Percentiles rank a stretch among this genome's conserved stretches.
These are phyloP conservation scores for Lypha dubia DNA, from an alignment of 2,888 invertebrate genomes.

Conservation along the genomic window DNA sequence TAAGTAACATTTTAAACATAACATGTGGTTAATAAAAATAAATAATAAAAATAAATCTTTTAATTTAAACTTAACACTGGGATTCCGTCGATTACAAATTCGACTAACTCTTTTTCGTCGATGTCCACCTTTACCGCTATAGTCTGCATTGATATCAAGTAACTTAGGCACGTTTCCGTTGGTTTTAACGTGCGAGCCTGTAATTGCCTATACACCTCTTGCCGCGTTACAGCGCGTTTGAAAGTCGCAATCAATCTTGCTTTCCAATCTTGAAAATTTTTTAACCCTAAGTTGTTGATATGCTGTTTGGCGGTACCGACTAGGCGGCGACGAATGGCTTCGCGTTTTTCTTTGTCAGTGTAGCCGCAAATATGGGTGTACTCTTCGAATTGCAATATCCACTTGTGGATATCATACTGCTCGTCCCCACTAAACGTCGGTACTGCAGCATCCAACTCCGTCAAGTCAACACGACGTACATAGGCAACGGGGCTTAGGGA, in stretches of 20 bases:
- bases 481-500: not conserved
- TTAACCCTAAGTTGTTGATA: conserved; percentile 19
- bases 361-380: conserved; percentile 35
- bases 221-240: conserved; percentile 45
- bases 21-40: too few relatives aligned
- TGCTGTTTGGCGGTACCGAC: conserved; percentile 2
- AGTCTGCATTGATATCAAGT: conserved; percentile 49
- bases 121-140: conserved; percentile 48
- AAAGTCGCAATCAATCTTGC: conserved; percentile 32
- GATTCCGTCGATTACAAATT: conserved; percentile 58
- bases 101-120: conserved; percentile 37
- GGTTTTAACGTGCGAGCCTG: conserved; percentile 29
- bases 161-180: conserved; percentile 43
- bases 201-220: conserved; percentile 48
- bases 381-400: conserved; percentile 52
- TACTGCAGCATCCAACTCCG: conserved; percentile 33
- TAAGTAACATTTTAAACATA: too few relatives aligned
- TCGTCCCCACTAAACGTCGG: conserved; percentile 55
- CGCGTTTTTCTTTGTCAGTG: conserved; percentile 34
- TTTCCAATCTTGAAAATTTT: conserved; percentile 45
- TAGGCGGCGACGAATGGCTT: conserved; percentile 12
- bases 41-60: too few relatives aligned
- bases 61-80: too few relatives aligned
- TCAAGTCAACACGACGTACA: conserved; percentile 10
- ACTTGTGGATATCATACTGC: conserved; percentile 42